Conservation (phyloP, 2,113 vertebrate species). For the Candoia aspera region DNA sequence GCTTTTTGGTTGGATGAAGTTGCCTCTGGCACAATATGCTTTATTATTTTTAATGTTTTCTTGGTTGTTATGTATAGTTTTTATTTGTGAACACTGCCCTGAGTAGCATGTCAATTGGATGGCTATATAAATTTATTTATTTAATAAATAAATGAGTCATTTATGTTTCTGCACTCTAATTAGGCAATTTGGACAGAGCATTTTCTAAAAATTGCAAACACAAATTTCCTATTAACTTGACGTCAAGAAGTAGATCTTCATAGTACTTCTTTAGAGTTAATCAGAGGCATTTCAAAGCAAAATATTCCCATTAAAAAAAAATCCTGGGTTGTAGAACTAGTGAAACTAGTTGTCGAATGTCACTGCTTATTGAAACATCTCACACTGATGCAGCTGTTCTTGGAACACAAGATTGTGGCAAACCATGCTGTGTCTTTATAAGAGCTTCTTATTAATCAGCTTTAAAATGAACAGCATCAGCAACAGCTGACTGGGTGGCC, state of each 20-base stretch:
- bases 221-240: conserved; percentile 33
- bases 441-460: background rate
- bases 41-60: background rate
- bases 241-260: background rate
- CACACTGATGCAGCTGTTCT: background rate
- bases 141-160: conserved; percentile 32
- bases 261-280: conserved; percentile 10
- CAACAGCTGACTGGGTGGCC: background rate
- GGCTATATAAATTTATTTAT: background rate
- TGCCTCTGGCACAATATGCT: background rate
- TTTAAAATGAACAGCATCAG: background rate
- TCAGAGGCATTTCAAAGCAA: background rate
- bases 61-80: background rate
- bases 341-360: too few relatives aligned
- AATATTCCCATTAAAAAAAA: conserved; percentile 3
- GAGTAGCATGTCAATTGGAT: background rate
- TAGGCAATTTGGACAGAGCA: background rate
- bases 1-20: background rate
- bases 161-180: background rate
- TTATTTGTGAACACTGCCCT: background rate
- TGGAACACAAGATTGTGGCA: conserved; percentile 7
- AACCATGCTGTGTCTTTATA: background rate
- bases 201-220: background rate
- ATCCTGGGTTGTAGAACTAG: background rate
- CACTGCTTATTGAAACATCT: too few relatives aligned